Conservation (phyloP, 2,888 invertebrate genomes). For the Caradrina kadenii region DNA sequence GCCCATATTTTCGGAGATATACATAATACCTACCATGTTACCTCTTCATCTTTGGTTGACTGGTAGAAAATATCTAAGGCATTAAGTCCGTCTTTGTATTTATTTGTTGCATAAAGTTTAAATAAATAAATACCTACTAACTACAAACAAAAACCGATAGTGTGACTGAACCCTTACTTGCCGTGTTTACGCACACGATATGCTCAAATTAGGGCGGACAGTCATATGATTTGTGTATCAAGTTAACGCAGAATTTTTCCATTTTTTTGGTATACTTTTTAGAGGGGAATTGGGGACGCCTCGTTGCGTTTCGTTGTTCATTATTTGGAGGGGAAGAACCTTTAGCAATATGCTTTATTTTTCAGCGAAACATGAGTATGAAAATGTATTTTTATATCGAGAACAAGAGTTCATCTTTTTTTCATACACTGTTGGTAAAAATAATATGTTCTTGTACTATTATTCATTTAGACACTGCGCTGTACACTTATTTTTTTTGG, state of each 20-base stretch:
- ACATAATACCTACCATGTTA: no score
- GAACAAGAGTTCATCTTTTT: no score
- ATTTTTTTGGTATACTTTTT: slow-evolving; percentile 26
- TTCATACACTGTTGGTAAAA: no score
- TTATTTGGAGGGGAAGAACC: slow-evolving; percentile 8
- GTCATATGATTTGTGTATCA: slow-evolving; percentile 47
- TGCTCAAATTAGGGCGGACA: slow-evolving; percentile 48
- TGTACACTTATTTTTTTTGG: no score
- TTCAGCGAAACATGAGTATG: neutral
- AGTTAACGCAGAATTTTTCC: slow-evolving; percentile 32
- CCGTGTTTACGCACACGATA: slow-evolving; percentile 45
- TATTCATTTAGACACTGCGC: no score
- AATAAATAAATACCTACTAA: neutral
- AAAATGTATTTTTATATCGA: neutral
- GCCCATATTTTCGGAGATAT: no score
- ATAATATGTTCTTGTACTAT: no score
- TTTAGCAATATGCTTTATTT: slow-evolving; percentile 7
- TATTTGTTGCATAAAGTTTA: no score
- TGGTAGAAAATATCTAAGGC: no score
- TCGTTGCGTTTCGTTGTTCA: slow-evolving; percentile 18
- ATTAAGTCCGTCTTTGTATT: no score
- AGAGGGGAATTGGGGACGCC: slow-evolving; percentile 15
- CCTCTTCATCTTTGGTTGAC: no score
- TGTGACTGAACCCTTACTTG: slow-evolving; percentile 19
- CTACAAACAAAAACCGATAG: slow-evolving; percentile 4